Base-by-base conservation (phyloP, 2,797 vertebrate species). In the Mormyrus proboscirostris region DNA sequence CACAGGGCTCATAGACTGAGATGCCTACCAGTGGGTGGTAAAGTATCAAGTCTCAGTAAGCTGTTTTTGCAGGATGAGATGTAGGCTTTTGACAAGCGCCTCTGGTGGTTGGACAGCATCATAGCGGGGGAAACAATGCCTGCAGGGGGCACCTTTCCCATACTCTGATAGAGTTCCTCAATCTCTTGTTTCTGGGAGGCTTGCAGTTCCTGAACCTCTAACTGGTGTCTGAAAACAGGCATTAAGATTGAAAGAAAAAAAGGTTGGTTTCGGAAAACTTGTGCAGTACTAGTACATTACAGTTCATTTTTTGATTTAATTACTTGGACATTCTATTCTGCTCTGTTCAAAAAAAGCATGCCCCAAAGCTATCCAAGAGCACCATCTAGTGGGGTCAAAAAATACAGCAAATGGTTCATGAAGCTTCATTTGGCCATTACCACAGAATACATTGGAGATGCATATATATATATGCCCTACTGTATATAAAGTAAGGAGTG, bases 161-260 rank as follows among this genome's bases (percentile, higher is more conserved):
- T 96, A 8, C 91, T 94, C 87, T 92, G 89, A 89, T 99, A 99
- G 65, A 99, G 92, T 49, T 97, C 96, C 92, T 98, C 97, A 0
- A 98, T 98, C 94, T 99, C 98, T 90, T 92, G 96, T 94, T 98
- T 99, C 95, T 99, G 98, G 84, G 94, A 92, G 9, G 94, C 94
- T 95, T 99, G 97, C 62, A 99, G 96, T 14, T 93, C 90, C 93
- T 97, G 97, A 53, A 98, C 97, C 92, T 99, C 97, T 0, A 92
- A 91, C 93, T 97, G 90, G 92, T 99, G 98, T 93, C 98, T 99
- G 94, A 7, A 89, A 8, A 29, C 65, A 86, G 59, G 10, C 29
- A 73, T 69, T 69, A 33, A 12, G 10, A 14, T 33, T 69, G 62
- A 69, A 14, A 69, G n/a, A 69, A 69, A 59, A 59, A n/a, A 33